Evolutionary conservation across 2,113 vertebrate genomes (phyloP), one percentile per base, ranked within the genome.

Genomic region (Rana temporaria): DNA sequence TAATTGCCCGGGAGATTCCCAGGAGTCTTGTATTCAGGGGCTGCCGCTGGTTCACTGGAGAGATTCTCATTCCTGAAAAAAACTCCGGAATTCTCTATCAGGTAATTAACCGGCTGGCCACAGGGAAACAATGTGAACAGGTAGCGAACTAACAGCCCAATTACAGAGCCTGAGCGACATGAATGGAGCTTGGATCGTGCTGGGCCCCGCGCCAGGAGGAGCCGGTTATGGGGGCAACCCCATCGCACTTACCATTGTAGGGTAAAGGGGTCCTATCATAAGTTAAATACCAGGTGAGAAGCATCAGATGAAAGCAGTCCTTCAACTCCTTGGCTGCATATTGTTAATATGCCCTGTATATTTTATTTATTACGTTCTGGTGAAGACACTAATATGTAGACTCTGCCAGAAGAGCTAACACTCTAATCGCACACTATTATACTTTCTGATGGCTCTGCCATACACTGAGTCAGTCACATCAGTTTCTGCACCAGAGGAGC

Each of bases 121-220:
- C 18, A 42, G 34, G 56, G 24, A 19, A 34, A 60, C 20, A 59
- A 83, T 59, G 53, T 38, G 15, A 64, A 67, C 38, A 1, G 71
- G n/a, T 18, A 55, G 32, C 42, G 22, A n/a, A 9, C 26, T 32
- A 38, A 55, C 48, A 65, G 57, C 1, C 79, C 68, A 72, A 81
- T 81, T 72, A 81, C 79, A 72, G 57, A 53, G 53, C 57, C 34
- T 48, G n/a, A 60, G 55, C 20, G 32, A 69, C 78, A 79, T 42
- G 38, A 66, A 71, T 81, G 79, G 59, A 72, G 79, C n/a, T 52
- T 62, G 56, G 62, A 14, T 42, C 15, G 17, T 24, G 4, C 26
- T 57, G 59, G 75, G n/a, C 24, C 38, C 63, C 6, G 14, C 34
- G n/a, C 0, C 34, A 7, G 34, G 1, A 26, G 59, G 18, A 60